Evolutionary conservation across 2,113 vertebrate genomes (phyloP), one percentile per base, ranked within the genome.

Genomic region (Sceloporus tristichus): DNA sequence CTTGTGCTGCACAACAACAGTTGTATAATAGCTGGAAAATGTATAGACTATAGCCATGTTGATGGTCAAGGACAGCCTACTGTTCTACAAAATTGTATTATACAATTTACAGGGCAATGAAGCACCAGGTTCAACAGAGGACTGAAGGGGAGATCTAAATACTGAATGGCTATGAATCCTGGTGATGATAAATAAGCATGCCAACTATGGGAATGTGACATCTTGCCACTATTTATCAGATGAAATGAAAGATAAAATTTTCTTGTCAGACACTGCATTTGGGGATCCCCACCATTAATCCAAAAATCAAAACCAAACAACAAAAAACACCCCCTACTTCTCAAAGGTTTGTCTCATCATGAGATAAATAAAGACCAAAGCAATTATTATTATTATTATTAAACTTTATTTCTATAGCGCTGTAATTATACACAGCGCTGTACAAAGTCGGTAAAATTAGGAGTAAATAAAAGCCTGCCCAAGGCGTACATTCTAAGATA

Each of bases 151-250:
- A 91, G 68, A 93, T 82, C 56, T 79, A 85, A 94, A 92, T 76
- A 48, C 25, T 25, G 42, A 38, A 21, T 40, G 83, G 54, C 92
- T 93, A 29, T 87, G 70, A 34, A 25, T 38, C 25, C 75, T 84
- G 85, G 82, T 2, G 1, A 85, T 87, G 85, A 93, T 94, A 91
- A 94, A 94, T 95, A 89, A 93, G 48, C 83, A 87, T 38, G 77
- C 86, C 10, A 8, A 27, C 40, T 76, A 71, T 92, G 34, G 40
- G 13, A 78, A 29, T 78, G 59, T 40, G n/a, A 86, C 42, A 65
- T 92, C 74, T 82, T 93, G 81, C 89, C 86, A 76, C 75, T 91
- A 85, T 79, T 88, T n/a, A n/a, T 82, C 85, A 91, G n/a, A n/a
- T 88, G 34, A 34, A 88, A 86, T 89, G 89, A 91, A 53, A 66